Evolutionary conservation across 2,113 vertebrate species (phyloP).

Genomic region (Drymodes brunneopygia): DNA sequence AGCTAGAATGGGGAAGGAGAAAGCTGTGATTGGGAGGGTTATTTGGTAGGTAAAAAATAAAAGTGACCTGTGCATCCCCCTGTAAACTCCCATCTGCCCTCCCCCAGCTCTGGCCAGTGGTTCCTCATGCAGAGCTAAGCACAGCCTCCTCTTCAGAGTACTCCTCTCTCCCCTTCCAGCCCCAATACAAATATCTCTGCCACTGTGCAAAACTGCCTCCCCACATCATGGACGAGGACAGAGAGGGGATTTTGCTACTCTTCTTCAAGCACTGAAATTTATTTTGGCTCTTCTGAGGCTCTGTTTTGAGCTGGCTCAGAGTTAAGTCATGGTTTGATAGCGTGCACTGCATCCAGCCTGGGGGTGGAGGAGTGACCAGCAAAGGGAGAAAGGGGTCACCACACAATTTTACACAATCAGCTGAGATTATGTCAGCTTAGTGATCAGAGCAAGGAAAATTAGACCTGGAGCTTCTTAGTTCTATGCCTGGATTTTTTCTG

Average conservation of each 20-base stretch:
- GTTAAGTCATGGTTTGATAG: neutral
- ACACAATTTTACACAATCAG: neutral
- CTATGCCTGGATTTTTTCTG: accelerated
- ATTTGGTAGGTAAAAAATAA: neutral
- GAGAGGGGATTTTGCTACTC: neutral
- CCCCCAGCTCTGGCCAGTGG: neutral
- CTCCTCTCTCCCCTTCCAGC: neutral
- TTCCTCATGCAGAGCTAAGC: neutral
- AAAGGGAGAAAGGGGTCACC: neutral
- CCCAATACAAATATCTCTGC: neutral
- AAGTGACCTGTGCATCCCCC: neutral
- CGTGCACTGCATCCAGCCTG: neutral
- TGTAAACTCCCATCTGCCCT: neutral
- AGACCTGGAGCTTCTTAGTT: neutral
- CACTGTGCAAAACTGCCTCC: neutral
- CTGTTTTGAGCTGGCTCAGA: neutral
- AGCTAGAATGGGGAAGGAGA: neutral
- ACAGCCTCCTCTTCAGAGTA: neutral
- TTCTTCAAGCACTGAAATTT: neutral
- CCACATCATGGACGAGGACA: neutral
- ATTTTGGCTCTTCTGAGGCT: neutral
- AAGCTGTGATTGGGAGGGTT: neutral
- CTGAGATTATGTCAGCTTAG: neutral
- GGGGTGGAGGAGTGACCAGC: neutral
- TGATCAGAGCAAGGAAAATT: neutral